Evolutionary conservation across 2,797 vertebrate species (phyloP), one percentile per base, ranked within the genome.

Genomic region (Chaenodraco wilsoni): DNA sequence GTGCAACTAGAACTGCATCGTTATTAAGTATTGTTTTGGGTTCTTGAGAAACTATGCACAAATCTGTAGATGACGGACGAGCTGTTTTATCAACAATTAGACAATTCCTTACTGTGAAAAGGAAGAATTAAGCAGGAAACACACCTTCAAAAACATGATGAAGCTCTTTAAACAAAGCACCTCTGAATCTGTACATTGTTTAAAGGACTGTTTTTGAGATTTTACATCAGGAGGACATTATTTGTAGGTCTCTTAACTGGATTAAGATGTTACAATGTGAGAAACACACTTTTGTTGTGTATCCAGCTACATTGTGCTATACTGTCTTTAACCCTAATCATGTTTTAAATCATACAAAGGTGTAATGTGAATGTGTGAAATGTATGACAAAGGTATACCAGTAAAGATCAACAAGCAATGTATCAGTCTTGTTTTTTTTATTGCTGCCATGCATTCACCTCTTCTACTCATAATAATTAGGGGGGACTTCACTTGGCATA

Each of bases 331-430:
- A 56, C 7, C 37, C 21, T 17, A 37, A 37, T 37, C 33, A 50
- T 50, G 21, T 69, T 55, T 65, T 51, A 15, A 23, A 0, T 45
- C 27, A 77, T 40, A 60, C 80, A 76, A 76, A 65, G 51, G 1
- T 83, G 45, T 49, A 23, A 60, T 59, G 17, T 19, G 13, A 45
- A 66, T 72, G 17, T 66, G 23, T n/a, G 23, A 27, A 44, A 33
- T 71, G 17, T 67, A 75, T 58, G 3, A 67, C 50, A 5, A 3
- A 40, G 27, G 15, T 55, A 70, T 76, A 40, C 9, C 0, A 66
- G 6, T 73, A 77, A 79, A 78, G 3, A 15, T 19, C n/a, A 61
- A n/a, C 10, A 65, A 58, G 31, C 7, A 72, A 69, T 49, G 60
- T 52, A 68, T 11, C 2, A n/a, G 13, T 9, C 19, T 44, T 45